Base-by-base conservation (phyloP, 1,140 invertebrate genomes). In the Sycobia sp. region DNA sequence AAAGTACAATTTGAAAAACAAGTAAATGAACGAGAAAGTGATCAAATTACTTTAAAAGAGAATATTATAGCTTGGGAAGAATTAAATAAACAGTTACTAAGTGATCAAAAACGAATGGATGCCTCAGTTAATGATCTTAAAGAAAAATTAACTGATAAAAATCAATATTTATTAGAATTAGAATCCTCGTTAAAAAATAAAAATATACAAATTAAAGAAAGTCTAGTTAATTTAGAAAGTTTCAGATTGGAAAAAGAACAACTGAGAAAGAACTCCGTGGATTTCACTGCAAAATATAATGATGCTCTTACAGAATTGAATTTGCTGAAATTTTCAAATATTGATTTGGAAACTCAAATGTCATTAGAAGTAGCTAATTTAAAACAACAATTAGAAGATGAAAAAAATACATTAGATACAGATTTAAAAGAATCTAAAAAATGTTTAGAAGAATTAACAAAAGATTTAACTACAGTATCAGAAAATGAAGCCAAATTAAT, bases 1-100 rank as follows among this genome's bases (percentile, higher is more conserved):
- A 79, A 81, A 69, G 78, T 78, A 63, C 78, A 80, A 58, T 68
- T 84, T 9, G 78, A 84, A 60, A 83, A 81, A 63, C 77, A 82
- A 68, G 57, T 83, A 9, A 73, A 23, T 13, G 25, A 76, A 18
- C 76, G 77, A 65, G 65, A 83, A 39, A 68, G 74, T 60, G 67
- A 78, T 2, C 79, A 82, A 58, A 78, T 86, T 38, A 75, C 73
- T 41, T 73, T 83, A 47, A 66, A 74, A 43, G 76, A 84, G 25
- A 70, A 83, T 41, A 77, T 84, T 29, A 82, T 79, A 57, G 71
- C 74, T 66, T 72, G 85, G 39, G 68, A 79, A 57, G 77, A 83
- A 54, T 73, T 77, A 2, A 84, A 83, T 68, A 76, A 77, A n/a
- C 83, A 83, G 70, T 68, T 85, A 14, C 76, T 82, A 67, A 68